Base-by-base conservation (phyloP, 2,113 vertebrate genomes). In the Colistium nudipinnis region DNA sequence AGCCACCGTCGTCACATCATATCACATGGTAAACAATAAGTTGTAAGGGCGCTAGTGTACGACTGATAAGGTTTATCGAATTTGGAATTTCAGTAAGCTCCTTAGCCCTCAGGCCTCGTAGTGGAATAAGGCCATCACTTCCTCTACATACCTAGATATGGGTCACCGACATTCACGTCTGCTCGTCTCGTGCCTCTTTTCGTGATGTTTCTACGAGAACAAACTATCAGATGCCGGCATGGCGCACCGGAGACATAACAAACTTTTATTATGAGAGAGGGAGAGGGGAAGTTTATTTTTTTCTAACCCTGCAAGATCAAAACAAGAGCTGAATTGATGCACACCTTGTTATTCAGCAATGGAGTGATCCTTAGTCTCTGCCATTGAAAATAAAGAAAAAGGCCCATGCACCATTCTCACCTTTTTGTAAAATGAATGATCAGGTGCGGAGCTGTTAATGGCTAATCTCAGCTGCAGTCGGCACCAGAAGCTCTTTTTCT, bases 61-160 rank as follows among this genome's bases (percentile, higher is more conserved):
- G n/a, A n/a, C n/a, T n/a, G n/a, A n/a, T n/a, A n/a, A n/a, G n/a
- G n/a, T n/a, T n/a, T n/a, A n/a, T n/a, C n/a, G 48, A 63, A 63
- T 78, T 78, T 70, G 76, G 81, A n/a, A 85, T 88, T 86, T 80
- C 3, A 6, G 24, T 86, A 84, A 90, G 87, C 74, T 45, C 59
- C 39, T 72, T 38, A 8, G 44, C 55, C 62, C 47, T 10, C 13
- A 57, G 67, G 80, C 62, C 86, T 82, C 83, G 47, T 38, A 51
- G 47, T 25, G 39, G 67, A 86, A 88, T 44, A 62, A 69, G 67
- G 61, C 63, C 80, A 76, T 80, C 82, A 39, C 74, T n/a, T n/a
- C n/a, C n/a, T n/a, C n/a, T n/a, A 88, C 75, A 9, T 31, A 27
- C 48, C 19, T 59, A 17, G 38, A 81, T 81, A 45, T 27, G 68